Evolutionary conservation across 2,797 vertebrate species (phyloP), one percentile per base, ranked within the genome.

Genomic region (Enteromius thamalakanensis): DNA sequence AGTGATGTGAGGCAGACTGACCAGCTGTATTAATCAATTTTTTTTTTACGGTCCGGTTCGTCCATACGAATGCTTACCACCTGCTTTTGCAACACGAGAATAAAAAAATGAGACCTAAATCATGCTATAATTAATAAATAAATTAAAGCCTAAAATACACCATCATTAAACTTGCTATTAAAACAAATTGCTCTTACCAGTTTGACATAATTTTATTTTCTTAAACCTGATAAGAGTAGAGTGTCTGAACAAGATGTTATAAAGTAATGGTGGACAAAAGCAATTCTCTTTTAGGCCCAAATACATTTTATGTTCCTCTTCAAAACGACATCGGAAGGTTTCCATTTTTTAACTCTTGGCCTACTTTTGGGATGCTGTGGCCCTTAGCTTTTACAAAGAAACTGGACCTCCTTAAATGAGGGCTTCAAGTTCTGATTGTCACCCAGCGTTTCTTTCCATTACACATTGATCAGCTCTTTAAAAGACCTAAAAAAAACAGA

Each of bases 401-500:
- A 68, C 51, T 23, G 29, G 47, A 68, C 64, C 32, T 29, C 10
- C 8, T 72, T 62, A 72, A 62, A 72, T 81, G 78, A 87, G 34
- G 65, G 47, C 55, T 75, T 79, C 34, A 47, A 80, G 75, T 62
- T 75, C 14, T 79, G 83, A 83, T 72, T 32, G 34, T 82, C 42
- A 47, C 62, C 64, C 74, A 55, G 51, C 64, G 32, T 23, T 64
- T 79, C 58, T 55, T 34, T 79, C 67, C 55, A 64, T 67, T 76
- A 40, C 60, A 64, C 78, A 40, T 19, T 81, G 64, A 70, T 71
- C 58, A 72, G 69, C 37, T 58, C 42, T 80, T 71, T 83, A 65
- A 49, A 40, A 82, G 67, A 74, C 77, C 71, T 47, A 64, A 81
- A 19, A 49, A 82, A 80, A 69, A 62, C 26, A 80, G 76, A 80